Conservation (phyloP, 2,113 vertebrate genomes). For the Cebus imitator region DNA sequence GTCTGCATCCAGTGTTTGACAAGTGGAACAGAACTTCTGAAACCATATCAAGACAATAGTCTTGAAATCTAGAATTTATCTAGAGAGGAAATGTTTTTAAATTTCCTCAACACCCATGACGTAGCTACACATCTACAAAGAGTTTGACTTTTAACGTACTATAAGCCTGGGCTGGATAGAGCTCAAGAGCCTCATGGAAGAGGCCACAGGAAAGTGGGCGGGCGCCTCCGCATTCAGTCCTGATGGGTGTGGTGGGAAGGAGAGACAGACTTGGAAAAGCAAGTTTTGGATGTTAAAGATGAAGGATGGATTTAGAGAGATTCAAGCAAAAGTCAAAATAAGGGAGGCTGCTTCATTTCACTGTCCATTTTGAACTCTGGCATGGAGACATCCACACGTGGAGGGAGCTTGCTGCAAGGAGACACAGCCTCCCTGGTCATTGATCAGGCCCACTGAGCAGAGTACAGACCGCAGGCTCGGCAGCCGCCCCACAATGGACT, state of each 20-base stretch:
- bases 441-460: rapidly evolving
- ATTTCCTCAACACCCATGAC: not conserved
- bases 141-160: not conserved
- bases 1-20: constrained; percentile 22
- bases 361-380: not conserved
- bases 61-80: constrained; percentile 26
- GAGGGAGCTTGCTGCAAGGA: not conserved
- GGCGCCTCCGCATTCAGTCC: not conserved
- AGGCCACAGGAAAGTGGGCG: not conserved
- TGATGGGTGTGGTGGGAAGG: not conserved
- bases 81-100: not conserved
- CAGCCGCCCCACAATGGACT: rapidly evolving
- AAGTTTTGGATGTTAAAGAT: not conserved
- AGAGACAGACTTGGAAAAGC: not conserved
- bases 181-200: not conserved
- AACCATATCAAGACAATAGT: not conserved
- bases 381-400: not conserved
- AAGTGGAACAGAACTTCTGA: not conserved
- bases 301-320: not conserved
- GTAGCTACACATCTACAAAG: not conserved
- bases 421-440: not conserved
- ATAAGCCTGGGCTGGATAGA: not conserved
- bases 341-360: not conserved
- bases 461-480: too few relatives aligned
- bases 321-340: not conserved